These are phyloP conservation scores for Oophaga sylvatica DNA, from an alignment of 2,797 vertebrate genomes.

Conservation along the genomic window DNA sequence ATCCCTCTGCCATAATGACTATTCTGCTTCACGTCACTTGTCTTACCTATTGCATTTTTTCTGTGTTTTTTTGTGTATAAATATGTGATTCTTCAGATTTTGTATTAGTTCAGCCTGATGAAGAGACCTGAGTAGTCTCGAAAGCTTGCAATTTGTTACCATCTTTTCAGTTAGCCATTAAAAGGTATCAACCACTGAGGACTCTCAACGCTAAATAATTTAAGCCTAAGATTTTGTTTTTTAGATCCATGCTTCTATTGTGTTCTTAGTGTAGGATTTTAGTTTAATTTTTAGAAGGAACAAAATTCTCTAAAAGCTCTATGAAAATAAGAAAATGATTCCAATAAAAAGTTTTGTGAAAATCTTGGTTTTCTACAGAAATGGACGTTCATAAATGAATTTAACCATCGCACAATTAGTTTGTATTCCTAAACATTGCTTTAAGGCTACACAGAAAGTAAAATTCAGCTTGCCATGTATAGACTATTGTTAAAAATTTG, in stretches of 20 bases:
- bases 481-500: constrained; percentile 4
- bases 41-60: too few relatives aligned
- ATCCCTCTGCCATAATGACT: too few relatives aligned
- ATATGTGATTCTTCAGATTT: too few relatives aligned
- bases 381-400: not conserved
- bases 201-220: too few relatives aligned
- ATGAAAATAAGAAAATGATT: not conserved
- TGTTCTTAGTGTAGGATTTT: not conserved
- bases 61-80: too few relatives aligned
- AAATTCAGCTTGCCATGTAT: not conserved
- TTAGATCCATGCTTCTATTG: not conserved
- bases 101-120: too few relatives aligned
- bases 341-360: not conserved
- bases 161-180: too few relatives aligned
- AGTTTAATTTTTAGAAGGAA: not conserved
- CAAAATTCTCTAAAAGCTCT: not conserved
- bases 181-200: too few relatives aligned
- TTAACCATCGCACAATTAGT: not conserved
- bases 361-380: not conserved
- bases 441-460: not conserved
- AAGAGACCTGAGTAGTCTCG: too few relatives aligned
- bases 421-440: not conserved
- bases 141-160: too few relatives aligned
- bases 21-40: too few relatives aligned
- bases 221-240: too few relatives aligned